Conservation (phyloP, 23 tunicate genomes). For the Phallusia fumigata region DNA sequence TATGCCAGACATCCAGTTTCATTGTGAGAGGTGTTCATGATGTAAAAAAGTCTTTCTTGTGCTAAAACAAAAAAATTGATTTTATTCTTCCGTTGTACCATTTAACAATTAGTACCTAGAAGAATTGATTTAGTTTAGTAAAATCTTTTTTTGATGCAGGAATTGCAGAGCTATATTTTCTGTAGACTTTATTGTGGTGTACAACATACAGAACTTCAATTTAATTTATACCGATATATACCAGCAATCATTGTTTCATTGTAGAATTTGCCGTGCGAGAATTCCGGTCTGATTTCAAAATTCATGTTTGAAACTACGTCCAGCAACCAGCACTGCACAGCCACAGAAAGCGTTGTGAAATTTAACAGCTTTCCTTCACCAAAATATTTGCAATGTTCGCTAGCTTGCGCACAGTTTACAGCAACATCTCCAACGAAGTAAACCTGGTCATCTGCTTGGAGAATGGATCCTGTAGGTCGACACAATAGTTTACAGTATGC, state of each 20-base stretch:
- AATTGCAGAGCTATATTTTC: no score
- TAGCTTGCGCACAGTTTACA: not conserved
- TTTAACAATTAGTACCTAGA: no score
- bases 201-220: no score
- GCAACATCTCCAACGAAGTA: not conserved
- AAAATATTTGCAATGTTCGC: not conserved
- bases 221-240: not conserved
- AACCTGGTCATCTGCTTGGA: not conserved
- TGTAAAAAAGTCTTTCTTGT: no score
- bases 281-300: not conserved
- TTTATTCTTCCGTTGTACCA: no score
- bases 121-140: no score
- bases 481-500: no score
- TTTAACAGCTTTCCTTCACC: not conserved
- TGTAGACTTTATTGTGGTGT: no score
- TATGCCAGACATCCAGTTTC: no score
- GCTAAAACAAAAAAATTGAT: no score
- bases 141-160: no score
- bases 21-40: no score
- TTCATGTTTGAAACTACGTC: not conserved
- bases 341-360: not conserved
- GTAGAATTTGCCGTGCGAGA: not conserved
- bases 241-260: not conserved
- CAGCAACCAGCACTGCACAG: not conserved
- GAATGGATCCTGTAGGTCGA: not conserved